Conservation (phyloP, 35 echinoderm and acorn worm species). For the Stichopus chloronotus region DNA sequence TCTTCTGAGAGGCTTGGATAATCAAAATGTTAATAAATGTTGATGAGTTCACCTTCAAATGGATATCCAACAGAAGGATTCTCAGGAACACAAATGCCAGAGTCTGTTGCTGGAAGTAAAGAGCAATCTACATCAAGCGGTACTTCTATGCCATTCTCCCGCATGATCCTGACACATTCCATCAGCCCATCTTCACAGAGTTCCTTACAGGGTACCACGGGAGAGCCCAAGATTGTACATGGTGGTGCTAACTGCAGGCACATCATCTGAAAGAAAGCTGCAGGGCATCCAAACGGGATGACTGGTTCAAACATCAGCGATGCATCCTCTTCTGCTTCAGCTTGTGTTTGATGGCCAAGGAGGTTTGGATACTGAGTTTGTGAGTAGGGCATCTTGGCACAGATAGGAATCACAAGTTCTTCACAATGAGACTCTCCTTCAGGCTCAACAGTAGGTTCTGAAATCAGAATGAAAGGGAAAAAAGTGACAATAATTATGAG, state of each 20-base stretch:
- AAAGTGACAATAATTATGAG: no score
- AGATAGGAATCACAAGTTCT: background rate
- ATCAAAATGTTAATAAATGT: no score
- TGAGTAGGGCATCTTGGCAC: background rate
- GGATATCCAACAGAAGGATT: background rate
- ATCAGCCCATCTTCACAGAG: conserved; percentile 2
- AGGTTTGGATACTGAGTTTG: background rate
- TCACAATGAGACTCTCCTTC: background rate
- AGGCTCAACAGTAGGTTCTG: no score
- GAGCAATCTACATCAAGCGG: background rate
- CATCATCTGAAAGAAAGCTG: conserved; percentile 21
- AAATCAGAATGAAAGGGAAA: no score
- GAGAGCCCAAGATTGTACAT: background rate
- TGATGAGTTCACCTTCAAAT: background rate
- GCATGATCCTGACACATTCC: background rate
- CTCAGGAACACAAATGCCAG: background rate
- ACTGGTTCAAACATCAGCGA: background rate
- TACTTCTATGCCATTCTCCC: background rate
- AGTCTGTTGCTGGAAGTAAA: background rate
- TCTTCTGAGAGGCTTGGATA: no score
- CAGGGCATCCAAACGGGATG: conserved; percentile 2
- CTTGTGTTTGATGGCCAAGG: background rate
- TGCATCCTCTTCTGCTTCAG: background rate
- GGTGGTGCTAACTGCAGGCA: conserved; percentile 29
- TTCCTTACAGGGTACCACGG: background rate